Evolutionary conservation across 2,113 vertebrate genomes (phyloP), one percentile per base, ranked within the genome.

Genomic region (Chrysemys picta): DNA sequence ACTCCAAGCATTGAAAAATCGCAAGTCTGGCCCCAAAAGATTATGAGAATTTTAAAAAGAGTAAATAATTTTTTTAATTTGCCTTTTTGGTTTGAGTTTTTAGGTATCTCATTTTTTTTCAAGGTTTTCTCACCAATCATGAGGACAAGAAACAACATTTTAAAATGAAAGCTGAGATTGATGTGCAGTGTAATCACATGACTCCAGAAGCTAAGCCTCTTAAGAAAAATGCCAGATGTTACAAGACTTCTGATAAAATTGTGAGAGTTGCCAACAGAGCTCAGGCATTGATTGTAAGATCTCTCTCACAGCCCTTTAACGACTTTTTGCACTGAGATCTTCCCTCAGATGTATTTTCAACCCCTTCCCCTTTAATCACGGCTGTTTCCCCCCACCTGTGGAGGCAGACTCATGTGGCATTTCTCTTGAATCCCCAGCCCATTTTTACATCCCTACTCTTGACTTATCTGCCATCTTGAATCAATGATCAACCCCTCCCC

Each of bases 1-100:
- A 13, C 50, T 45, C 80, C 80, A 35, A 76, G 92, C 93, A 90
- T 95, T 97, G 94, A 96, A 97, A 93, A 94, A 90, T 50, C 84
- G 93, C 93, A 92, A 96, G 95, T 89, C n/a, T 21, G 69, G 35
- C 19, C 19, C 69, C 69, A 21, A 13, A 62, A n/a, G 35, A 45
- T 27, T 22, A 21, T 10, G 42, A 7, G n/a, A 3, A 45, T 95
- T 85, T 94, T 90, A 90, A 89, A 80, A 87, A 87, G 82, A 42
- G 53, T 76, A 82, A 87, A 87, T 84, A 4, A 21, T 21, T 53
- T 80, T 91, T 94, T 96, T 93, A 84, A 90, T 96, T 94, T 96
- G 91, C 93, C 80, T 91, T 89, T 84, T 69, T 69, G 31, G 16
- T n/a, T n/a, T 69, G 87, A 94, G 94, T 91, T 88, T 91, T 94